Evolutionary conservation across 2,797 vertebrate genomes (phyloP).

Genomic region (Clarias fuscus): DNA sequence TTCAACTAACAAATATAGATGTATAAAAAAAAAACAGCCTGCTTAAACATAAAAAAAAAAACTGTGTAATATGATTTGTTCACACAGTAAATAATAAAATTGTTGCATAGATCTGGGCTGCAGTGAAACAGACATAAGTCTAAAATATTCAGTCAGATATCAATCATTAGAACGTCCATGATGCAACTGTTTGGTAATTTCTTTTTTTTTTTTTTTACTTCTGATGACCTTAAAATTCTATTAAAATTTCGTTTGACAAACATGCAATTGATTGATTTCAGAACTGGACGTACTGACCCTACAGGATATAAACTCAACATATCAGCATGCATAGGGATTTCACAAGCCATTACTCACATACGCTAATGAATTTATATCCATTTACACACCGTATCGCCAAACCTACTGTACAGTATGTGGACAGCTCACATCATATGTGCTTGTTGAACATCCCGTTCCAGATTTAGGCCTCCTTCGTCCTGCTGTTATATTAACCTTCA

Average conservation of each 20-base stretch:
- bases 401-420: background rate
- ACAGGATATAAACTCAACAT: background rate
- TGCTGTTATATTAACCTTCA: background rate
- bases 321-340: background rate
- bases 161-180: background rate
- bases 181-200: background rate
- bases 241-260: background rate
- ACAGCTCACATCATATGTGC: background rate
- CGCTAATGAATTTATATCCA: background rate
- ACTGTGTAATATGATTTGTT: no score
- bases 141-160: background rate
- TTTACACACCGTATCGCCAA: background rate
- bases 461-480: background rate
- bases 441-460: background rate
- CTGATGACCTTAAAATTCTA: background rate
- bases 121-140: background rate
- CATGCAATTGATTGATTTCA: background rate
- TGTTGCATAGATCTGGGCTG: background rate
- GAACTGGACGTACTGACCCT: background rate
- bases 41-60: background rate
- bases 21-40: background rate
- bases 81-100: background rate
- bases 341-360: background rate
- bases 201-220: background rate
- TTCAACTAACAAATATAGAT: no score